These are phyloP conservation scores for Tapera naevia DNA, from an alignment of 2,797 vertebrate genomes.

Conservation along the genomic window DNA sequence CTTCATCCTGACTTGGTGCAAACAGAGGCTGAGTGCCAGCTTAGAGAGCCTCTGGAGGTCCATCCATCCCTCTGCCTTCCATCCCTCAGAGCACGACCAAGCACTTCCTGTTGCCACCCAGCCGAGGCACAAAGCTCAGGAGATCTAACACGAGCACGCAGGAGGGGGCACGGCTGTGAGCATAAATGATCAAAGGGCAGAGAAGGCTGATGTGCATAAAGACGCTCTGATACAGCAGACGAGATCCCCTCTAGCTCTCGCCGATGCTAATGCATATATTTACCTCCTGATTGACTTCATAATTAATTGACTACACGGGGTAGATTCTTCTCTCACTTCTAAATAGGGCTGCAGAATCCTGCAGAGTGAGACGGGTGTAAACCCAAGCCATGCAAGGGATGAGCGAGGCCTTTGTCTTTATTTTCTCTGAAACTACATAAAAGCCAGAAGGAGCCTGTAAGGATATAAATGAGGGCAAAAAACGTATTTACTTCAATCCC, in stretches of 20 bases:
- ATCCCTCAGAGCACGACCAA: background rate
- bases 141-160: background rate
- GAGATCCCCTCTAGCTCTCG: constrained; percentile 38
- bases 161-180: constrained; percentile 21
- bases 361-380: background rate
- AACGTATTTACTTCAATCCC: background rate
- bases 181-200: constrained; percentile 59
- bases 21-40: accelerated
- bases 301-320: constrained; percentile 10
- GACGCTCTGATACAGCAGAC: background rate
- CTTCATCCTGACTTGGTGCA: background rate
- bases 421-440: background rate
- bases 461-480: background rate
- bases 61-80: background rate
- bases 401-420: constrained; percentile 20
- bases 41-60: background rate
- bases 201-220: constrained; percentile 23
- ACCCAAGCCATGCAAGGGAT: background rate
- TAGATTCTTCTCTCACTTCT: constrained; percentile 13
- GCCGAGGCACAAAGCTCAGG: background rate
- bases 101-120: accelerated
- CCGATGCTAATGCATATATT: constrained; percentile 50
- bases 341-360: background rate
- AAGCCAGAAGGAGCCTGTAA: background rate
- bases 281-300: constrained; percentile 65